Evolutionary conservation across 2,888 invertebrate genomes (phyloP).

Genomic region (Ypsolopha sequella): DNA sequence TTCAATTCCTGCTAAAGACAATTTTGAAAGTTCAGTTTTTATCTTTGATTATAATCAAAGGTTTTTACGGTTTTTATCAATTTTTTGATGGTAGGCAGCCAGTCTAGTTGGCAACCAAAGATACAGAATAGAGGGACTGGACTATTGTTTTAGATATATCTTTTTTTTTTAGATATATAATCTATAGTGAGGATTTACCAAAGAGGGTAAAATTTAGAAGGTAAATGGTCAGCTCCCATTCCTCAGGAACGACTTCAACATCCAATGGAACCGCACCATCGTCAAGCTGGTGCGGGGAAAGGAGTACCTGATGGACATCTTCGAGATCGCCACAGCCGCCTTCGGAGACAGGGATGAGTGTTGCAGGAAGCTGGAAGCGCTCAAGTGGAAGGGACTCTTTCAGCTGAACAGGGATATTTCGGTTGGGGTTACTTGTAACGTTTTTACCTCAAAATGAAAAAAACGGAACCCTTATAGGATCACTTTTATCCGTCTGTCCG

Average conservation of each 20-base stretch:
- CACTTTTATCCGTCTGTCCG: too few relatives aligned
- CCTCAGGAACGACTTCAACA: constrained; percentile 80
- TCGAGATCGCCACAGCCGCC: constrained; percentile 87
- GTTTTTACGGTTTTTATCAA: too few relatives aligned
- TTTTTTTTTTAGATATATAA: too few relatives aligned
- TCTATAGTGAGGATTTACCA: too few relatives aligned
- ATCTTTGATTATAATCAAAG: too few relatives aligned
- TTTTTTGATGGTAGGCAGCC: too few relatives aligned
- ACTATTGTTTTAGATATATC: too few relatives aligned
- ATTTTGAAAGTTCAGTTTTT: too few relatives aligned
- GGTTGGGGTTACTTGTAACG: constrained; percentile 19
- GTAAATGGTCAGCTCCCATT: background rate
- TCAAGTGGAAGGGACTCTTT: constrained; percentile 79
- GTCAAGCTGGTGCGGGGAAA: constrained; percentile 82
- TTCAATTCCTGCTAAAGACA: too few relatives aligned
- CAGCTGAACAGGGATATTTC: constrained; percentile 76
- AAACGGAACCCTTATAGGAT: too few relatives aligned
- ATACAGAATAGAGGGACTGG: too few relatives aligned
- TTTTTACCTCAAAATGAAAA: background rate
- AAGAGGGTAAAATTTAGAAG: background rate
- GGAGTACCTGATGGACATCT: constrained; percentile 85
- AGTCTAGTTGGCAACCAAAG: too few relatives aligned
- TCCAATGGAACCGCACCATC: constrained; percentile 83
- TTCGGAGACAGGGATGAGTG: constrained; percentile 88
- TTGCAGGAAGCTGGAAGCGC: constrained; percentile 81